Evolutionary conservation across 2,888 invertebrate genomes (phyloP).

Genomic region (Ecliptopera silaceata): DNA sequence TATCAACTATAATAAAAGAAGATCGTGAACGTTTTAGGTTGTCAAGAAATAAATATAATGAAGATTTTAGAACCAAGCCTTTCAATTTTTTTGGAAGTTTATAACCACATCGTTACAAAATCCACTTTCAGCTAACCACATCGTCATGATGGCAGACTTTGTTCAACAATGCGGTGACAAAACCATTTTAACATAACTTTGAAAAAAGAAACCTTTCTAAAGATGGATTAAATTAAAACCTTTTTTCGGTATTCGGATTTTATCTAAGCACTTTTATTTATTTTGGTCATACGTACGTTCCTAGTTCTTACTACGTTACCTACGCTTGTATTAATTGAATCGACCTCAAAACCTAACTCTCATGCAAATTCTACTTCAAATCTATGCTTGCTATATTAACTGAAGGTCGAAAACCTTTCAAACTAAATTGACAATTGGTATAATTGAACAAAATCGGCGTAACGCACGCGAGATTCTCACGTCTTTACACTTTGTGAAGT

Average conservation of each 20-base stretch:
- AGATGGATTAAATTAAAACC: slow-evolving; percentile 47
- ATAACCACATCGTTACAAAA: slow-evolving; percentile 44
- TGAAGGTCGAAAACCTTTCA: slow-evolving; percentile 62
- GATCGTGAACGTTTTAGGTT: too few species aligned
- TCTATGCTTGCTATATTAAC: slow-evolving; percentile 34
- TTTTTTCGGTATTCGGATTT: too few species aligned
- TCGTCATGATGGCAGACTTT: slow-evolving; percentile 47
- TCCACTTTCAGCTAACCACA: slow-evolving; percentile 39
- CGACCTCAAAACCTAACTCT: slow-evolving; percentile 29
- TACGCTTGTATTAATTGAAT: not conserved
- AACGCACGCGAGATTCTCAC: slow-evolving; percentile 56
- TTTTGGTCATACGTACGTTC: not conserved
- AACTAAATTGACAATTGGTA: slow-evolving; percentile 59
- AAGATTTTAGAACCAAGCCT: too few species aligned
- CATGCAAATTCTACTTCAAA: slow-evolving; percentile 37
- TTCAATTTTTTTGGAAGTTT: slow-evolving; percentile 19
- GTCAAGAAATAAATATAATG: too few species aligned
- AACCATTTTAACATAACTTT: slow-evolving; percentile 51
- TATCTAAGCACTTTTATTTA: not conserved
- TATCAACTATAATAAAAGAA: too few species aligned
- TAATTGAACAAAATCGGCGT: slow-evolving; percentile 56
- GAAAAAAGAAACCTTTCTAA: slow-evolving; percentile 42
- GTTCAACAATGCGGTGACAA: slow-evolving; percentile 55
- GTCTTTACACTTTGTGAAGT: slow-evolving; percentile 34
- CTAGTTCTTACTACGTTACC: not conserved